These are phyloP conservation scores for Oeneis ivallda DNA, from an alignment of 2,888 invertebrate species.

Conservation along the genomic window DNA sequence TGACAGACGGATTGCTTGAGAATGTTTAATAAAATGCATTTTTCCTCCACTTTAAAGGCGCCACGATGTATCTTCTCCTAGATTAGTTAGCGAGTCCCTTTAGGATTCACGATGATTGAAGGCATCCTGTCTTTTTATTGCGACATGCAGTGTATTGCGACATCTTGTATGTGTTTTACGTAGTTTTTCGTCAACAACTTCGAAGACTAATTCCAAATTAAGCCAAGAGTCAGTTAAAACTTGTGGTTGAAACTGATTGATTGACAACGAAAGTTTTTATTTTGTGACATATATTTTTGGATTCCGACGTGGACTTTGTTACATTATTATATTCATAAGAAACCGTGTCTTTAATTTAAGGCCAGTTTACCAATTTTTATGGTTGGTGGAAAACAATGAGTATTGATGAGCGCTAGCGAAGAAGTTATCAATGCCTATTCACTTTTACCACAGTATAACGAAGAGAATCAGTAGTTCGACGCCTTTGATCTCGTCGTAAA, in stretches of 20 bases:
- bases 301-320: background rate
- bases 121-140: constrained; percentile 21
- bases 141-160: constrained; percentile 21
- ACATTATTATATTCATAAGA: background rate
- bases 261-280: background rate
- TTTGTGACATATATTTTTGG: background rate
- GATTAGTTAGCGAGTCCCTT: background rate
- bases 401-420: too few species aligned
- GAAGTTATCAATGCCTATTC: too few species aligned
- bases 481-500: too few species aligned
- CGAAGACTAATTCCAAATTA: constrained; percentile 5
- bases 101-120: constrained; percentile 32
- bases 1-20: too few species aligned
- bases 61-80: background rate
- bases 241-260: background rate
- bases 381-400: background rate
- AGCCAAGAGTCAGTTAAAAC: background rate
- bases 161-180: constrained; percentile 21
- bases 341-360: background rate
- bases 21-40: too few species aligned
- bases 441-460: too few species aligned
- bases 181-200: background rate
- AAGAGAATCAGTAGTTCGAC: too few species aligned
- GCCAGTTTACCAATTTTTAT: background rate
- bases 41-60: too few species aligned